phyloP scores from a whole-genome alignment of 2,888 invertebrate genomes.

The Drosophila setosimentum region DNA sequence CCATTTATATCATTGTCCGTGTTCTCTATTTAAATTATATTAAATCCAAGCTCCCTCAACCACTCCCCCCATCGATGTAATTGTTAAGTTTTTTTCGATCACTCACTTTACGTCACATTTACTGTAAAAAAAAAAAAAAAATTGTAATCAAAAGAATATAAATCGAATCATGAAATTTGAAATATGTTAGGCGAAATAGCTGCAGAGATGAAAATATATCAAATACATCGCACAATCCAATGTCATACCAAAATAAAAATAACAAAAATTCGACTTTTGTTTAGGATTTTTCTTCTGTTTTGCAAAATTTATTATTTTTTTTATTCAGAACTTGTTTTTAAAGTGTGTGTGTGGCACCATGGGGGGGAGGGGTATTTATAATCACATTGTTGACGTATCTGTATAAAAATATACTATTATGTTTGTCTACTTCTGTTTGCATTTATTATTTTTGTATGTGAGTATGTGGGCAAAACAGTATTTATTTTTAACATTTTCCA shows the following conservation, averaged over 20 bases:
- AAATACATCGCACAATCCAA: slow-evolving; percentile 1
- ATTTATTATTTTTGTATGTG: slow-evolving; percentile 4
- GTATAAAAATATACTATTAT: slow-evolving; percentile 33
- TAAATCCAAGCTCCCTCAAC: slow-evolving; percentile 31
- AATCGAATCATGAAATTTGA: slow-evolving; percentile 29
- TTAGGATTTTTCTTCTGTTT: slow-evolving; percentile 38
- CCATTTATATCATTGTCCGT: slow-evolving; percentile 33
- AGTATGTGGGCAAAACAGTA: background rate
- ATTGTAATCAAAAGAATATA: slow-evolving; percentile 15
- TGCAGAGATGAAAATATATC: slow-evolving; percentile 21
- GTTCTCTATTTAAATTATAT: slow-evolving; percentile 54
- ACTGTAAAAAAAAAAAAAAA: slow-evolving; percentile 37
- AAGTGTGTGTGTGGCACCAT: slow-evolving; percentile 3
- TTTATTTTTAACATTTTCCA: slow-evolving; percentile 16
- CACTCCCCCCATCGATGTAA: slow-evolving; percentile 38
- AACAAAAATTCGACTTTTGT: slow-evolving; percentile 36
- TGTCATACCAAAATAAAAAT: slow-evolving; percentile 7
- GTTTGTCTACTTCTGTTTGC: background rate
- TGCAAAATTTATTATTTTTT: slow-evolving; percentile 55
- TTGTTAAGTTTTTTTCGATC: slow-evolving; percentile 44
- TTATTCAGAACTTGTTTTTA: slow-evolving; percentile 34
- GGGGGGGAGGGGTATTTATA: slow-evolving; percentile 22
- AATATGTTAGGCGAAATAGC: slow-evolving; percentile 41
- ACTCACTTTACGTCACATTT: slow-evolving; percentile 39
- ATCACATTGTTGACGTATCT: slow-evolving; percentile 38